Conservation (phyloP, 2,797 vertebrate genomes). For the Poecile montanus region DNA sequence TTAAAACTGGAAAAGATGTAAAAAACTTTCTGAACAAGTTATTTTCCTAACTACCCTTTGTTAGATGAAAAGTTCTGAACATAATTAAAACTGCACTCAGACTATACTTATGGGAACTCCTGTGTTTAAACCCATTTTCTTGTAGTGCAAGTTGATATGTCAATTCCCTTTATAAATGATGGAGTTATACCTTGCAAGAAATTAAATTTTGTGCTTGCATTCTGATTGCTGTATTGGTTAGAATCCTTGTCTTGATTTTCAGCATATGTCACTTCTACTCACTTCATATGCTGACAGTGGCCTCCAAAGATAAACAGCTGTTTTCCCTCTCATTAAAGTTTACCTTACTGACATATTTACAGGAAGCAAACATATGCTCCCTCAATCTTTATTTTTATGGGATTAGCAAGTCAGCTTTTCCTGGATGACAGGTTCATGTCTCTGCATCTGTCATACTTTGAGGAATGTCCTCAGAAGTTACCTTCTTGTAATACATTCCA, state of each 20-base stretch:
- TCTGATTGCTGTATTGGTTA: neutral
- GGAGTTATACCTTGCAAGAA: neutral
- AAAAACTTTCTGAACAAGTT: neutral
- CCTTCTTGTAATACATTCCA: neutral
- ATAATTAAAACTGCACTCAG: neutral
- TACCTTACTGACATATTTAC: neutral
- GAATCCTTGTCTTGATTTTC: neutral
- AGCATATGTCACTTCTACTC: neutral
- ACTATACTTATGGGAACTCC: neutral
- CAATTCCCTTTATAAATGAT: neutral
- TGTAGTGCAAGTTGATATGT: neutral
- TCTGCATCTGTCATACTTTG: neutral
- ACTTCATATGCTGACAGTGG: neutral
- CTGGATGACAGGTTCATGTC: neutral
- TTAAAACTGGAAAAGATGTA: neutral
- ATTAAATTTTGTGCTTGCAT: neutral
- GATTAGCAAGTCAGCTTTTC: constrained; percentile 10
- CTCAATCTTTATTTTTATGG: neutral
- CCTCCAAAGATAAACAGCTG: neutral
- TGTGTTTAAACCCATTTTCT: neutral
- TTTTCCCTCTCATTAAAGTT: constrained; percentile 5
- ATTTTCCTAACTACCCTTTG: neutral
- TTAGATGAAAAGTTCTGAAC: neutral
- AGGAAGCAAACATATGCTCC: constrained; percentile 29
- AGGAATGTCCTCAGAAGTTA: neutral